A percentile compares a stretch with the other conserved stretches of the same genome.
Evolutionary conservation across 2,797 vertebrate genomes (phyloP).

Genomic region (Hipposideros larvatus): DNA sequence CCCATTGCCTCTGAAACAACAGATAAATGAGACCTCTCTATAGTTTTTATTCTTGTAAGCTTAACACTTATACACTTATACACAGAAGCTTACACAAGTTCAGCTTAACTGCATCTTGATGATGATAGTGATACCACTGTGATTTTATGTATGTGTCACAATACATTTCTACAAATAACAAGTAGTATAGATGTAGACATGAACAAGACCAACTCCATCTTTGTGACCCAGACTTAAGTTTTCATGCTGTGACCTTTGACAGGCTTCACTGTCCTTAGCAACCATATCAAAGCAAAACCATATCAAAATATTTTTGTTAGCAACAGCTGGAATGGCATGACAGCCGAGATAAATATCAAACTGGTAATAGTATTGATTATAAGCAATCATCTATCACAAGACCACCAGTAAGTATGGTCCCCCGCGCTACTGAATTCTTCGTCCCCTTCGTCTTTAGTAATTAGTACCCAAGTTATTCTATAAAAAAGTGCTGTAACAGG

Average conservation of each 20-base stretch:
- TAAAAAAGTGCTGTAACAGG: background rate
- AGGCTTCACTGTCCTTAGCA: background rate
- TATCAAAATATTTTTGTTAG: background rate
- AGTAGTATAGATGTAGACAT: background rate
- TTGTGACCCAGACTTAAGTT: background rate
- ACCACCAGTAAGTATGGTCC: background rate
- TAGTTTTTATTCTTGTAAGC: background rate
- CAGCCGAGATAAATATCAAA: background rate
- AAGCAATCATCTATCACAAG: background rate
- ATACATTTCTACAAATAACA: background rate
- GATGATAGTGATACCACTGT: background rate
- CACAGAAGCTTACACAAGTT: background rate
- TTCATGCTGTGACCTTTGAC: background rate
- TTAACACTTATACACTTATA: background rate
- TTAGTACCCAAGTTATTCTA: background rate
- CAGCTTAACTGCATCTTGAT: background rate
- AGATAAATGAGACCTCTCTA: background rate
- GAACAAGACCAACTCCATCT: no score
- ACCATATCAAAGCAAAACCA: background rate
- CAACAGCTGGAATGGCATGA: background rate
- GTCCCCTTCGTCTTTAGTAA: background rate
- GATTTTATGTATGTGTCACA: slow-evolving; percentile 16
- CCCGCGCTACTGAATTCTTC: background rate
- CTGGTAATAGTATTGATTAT: background rate
- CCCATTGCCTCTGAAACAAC: background rate